Percentiles rank a stretch among this genome's conserved stretches.
Conservation (phyloP, 2,113 vertebrate species). For the Rhipidura dahli region DNA sequence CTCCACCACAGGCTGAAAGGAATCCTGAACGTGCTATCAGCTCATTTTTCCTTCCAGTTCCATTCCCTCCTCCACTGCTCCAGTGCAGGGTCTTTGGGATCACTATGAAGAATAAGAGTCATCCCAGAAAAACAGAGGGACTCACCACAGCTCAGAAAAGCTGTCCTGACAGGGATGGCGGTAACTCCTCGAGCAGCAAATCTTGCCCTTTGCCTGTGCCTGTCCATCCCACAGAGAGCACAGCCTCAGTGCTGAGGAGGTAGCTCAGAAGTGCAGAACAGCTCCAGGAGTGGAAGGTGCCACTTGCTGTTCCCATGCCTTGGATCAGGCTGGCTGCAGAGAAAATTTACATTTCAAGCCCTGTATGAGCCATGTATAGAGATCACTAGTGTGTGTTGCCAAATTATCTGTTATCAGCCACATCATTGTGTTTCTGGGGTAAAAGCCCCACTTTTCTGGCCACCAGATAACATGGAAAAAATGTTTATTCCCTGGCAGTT, state of each 20-base stretch:
- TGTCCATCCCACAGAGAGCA: not conserved
- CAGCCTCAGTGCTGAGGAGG: accelerated
- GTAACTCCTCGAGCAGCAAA: not conserved
- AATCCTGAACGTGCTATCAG: not conserved
- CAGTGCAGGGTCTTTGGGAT: not conserved
- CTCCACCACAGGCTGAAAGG: not conserved
- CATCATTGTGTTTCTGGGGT: not conserved
- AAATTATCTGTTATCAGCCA: not conserved
- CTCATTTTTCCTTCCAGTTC: not conserved
- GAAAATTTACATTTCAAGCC: not conserved
- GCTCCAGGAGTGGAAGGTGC: not conserved
- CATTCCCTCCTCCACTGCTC: accelerated
- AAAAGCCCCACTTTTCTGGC: not conserved
- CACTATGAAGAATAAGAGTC: not conserved
- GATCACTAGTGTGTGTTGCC: not conserved
- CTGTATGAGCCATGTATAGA: not conserved
- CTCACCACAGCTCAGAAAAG: accelerated
- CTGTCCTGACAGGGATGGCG: accelerated
- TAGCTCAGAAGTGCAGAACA: not conserved
- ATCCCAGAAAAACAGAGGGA: not conserved
- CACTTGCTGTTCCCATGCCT: not conserved
- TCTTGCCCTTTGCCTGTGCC: not conserved
- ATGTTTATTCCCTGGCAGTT: not conserved
- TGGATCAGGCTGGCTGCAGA: not conserved
- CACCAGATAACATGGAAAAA: not conserved